Conservation (phyloP, 2,888 invertebrate species). For the Nomada flava region DNA sequence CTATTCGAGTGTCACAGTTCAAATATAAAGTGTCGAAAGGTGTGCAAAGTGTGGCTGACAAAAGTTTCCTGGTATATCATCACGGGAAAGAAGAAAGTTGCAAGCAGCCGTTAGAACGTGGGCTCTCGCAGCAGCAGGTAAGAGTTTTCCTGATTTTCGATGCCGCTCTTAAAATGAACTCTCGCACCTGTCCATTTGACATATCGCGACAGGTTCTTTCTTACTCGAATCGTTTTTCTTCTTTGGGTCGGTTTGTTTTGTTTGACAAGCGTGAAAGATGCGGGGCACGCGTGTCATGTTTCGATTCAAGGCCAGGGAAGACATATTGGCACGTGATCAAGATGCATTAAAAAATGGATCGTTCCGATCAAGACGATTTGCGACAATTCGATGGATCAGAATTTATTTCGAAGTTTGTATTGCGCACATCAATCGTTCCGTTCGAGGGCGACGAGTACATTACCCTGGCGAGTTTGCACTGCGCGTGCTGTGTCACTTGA, state of each 20-base stretch:
- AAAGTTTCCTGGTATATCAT: background rate
- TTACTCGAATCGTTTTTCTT: background rate
- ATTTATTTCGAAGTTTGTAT: background rate
- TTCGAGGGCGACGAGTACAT: slow-evolving; percentile 11
- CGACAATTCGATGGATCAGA: background rate
- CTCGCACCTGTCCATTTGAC: slow-evolving; percentile 14
- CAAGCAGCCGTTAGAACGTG: slow-evolving; percentile 22
- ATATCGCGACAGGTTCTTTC: background rate
- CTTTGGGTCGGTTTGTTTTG: slow-evolving; percentile 40
- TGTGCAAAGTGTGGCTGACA: slow-evolving; percentile 24
- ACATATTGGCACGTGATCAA: slow-evolving; percentile 70
- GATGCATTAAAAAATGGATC: slow-evolving; percentile 40
- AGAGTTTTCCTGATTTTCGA: slow-evolving; percentile 38
- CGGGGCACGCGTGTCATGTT: slow-evolving; percentile 62
- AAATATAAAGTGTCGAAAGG: slow-evolving; percentile 16
- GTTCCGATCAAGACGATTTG: background rate
- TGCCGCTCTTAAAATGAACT: slow-evolving; percentile 24
- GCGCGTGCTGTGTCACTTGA: slow-evolving; percentile 49
- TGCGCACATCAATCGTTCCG: background rate
- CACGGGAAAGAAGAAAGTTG: background rate
- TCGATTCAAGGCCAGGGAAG: slow-evolving; percentile 69
- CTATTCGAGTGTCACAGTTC: slow-evolving; percentile 30
- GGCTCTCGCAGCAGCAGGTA: slow-evolving; percentile 65
- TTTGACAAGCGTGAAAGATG: slow-evolving; percentile 53
- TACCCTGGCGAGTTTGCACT: slow-evolving; percentile 46